These are phyloP conservation scores for Musca domestica DNA, from an alignment of 1,140 invertebrate genomes.

Conservation along the genomic window DNA sequence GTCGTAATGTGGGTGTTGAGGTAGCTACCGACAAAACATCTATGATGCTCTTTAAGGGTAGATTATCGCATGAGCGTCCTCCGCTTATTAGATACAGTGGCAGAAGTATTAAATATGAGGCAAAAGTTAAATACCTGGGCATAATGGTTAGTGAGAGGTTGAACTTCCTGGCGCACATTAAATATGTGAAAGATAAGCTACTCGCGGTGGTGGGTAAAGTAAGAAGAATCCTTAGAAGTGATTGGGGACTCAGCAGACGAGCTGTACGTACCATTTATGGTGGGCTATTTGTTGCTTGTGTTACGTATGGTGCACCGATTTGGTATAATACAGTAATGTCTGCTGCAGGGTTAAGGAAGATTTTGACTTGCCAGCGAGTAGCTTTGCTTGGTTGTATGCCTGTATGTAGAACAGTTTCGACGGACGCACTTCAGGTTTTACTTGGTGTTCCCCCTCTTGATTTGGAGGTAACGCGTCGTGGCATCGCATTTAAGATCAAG, in stretches of 20 bases:
- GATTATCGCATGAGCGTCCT: background rate
- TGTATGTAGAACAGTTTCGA: too few relatives aligned
- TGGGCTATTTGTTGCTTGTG: constrained; percentile 26
- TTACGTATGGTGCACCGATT: constrained; percentile 22
- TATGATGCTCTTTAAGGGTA: constrained; percentile 6
- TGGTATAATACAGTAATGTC: too few relatives aligned
- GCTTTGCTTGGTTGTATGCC: constrained; percentile 27
- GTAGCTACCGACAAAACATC: constrained; percentile 4
- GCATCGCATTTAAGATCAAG: too few relatives aligned
- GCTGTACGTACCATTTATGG: constrained; percentile 7
- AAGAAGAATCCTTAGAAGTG: background rate
- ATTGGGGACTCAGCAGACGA: constrained; percentile 18
- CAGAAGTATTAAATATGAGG: background rate
- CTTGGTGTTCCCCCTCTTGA: constrained; percentile 31
- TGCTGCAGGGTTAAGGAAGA: too few relatives aligned
- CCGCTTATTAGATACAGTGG: background rate
- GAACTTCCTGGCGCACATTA: background rate
- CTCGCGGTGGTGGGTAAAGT: background rate
- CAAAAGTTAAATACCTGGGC: background rate
- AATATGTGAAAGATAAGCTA: background rate
- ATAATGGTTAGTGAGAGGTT: background rate
- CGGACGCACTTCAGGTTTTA: too few relatives aligned
- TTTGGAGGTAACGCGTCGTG: too few relatives aligned
- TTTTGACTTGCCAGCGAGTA: too few relatives aligned
- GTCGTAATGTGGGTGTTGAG: constrained; percentile 4